Conservation (phyloP, 2,797 vertebrate genomes). For the Cirrhinus molitorella region DNA sequence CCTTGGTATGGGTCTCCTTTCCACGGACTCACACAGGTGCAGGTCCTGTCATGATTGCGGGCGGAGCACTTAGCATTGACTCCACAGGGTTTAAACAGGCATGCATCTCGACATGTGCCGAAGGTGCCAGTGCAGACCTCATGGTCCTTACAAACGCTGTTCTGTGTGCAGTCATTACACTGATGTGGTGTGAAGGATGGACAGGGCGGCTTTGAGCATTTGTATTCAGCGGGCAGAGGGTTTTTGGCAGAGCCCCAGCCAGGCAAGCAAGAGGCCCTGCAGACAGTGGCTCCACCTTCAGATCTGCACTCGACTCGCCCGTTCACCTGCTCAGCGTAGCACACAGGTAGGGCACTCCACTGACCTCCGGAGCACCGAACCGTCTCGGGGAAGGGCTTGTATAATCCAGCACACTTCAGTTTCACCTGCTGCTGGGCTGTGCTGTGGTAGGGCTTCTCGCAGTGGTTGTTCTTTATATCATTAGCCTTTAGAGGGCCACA, state of each 20-base stretch:
- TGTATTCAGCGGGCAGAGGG: not conserved
- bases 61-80: not conserved
- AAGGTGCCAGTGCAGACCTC: not conserved
- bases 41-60: not conserved
- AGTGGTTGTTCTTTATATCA: not conserved
- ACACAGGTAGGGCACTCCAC: not conserved
- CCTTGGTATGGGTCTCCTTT: too few species aligned
- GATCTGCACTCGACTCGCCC: not conserved
- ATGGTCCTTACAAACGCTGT: too few species aligned
- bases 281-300: conserved; percentile 1
- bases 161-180: not conserved
- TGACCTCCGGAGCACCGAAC: not conserved
- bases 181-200: not conserved
- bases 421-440: not conserved
- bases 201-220: not conserved
- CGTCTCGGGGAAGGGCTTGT: not conserved
- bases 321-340: not conserved
- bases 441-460: conserved; percentile 7
- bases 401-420: not conserved
- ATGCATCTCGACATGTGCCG: not conserved
- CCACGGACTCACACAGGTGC: not conserved
- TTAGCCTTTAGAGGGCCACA: not conserved
- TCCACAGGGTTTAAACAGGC: not conserved
- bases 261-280: not conserved
- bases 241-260: not conserved